These are phyloP conservation scores for Apodemia hepburni DNA, from an alignment of 2,888 invertebrate species.

Conservation along the genomic window DNA sequence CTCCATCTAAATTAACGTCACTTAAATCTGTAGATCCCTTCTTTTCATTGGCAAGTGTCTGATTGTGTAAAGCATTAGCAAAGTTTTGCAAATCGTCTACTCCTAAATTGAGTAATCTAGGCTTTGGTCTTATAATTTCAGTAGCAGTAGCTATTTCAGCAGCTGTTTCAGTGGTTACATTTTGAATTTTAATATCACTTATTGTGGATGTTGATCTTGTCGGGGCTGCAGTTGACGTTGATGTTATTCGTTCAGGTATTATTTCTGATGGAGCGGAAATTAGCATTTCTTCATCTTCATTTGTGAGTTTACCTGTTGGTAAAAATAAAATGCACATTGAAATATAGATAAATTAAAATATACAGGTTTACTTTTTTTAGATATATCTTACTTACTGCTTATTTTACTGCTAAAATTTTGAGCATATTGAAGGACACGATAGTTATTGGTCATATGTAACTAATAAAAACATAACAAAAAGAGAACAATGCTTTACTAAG, in stretches of 20 bases:
- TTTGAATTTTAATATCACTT: slow-evolving; percentile 35
- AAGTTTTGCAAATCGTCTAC: slow-evolving; percentile 69
- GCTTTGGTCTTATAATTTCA: slow-evolving; percentile 48
- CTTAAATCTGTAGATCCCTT: slow-evolving; percentile 82
- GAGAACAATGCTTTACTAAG: too few relatives aligned
- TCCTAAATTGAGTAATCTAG: slow-evolving; percentile 59
- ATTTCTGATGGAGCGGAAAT: slow-evolving; percentile 29
- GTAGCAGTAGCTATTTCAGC: slow-evolving; percentile 29
- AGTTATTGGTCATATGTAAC: too few relatives aligned
- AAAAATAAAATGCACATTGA: slow-evolving; percentile 19
- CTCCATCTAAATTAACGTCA: slow-evolving; percentile 86
- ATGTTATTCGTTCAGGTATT: slow-evolving; percentile 30
- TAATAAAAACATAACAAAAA: too few relatives aligned
- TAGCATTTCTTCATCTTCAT: slow-evolving; percentile 53
- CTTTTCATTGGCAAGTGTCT: slow-evolving; percentile 45
- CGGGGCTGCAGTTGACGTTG: slow-evolving; percentile 33
- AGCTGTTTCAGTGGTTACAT: slow-evolving; percentile 36
- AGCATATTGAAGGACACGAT: too few relatives aligned
- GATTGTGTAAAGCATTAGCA: slow-evolving; percentile 64
- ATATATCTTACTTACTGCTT: too few relatives aligned
- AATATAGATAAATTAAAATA: too few relatives aligned
- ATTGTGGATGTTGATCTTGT: slow-evolving; percentile 37
- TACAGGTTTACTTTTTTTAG: too few relatives aligned
- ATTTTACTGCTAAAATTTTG: too few relatives aligned
- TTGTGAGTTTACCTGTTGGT: slow-evolving; percentile 58